A percentile compares a stretch with the other conserved stretches of the same genome.
phyloP scores from a whole-genome alignment of 2,797 vertebrate species.

The Alcedo quadribrachys region DNA sequence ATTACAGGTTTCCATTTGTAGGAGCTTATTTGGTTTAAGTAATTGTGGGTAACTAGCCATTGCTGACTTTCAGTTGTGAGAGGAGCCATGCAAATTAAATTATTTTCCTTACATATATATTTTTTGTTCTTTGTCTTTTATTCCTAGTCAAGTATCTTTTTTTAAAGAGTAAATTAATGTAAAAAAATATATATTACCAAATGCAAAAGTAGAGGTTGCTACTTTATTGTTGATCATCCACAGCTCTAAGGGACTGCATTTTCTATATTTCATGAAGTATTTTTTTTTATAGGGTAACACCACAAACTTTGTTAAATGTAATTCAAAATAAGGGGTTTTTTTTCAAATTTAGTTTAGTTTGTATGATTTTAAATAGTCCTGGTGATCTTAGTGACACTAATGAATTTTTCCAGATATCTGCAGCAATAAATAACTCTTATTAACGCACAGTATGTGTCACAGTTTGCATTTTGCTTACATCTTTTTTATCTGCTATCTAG shows the following conservation, averaged over 20 bases:
- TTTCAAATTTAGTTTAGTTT: not conserved
- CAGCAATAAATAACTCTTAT: not conserved
- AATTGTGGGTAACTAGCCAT: not conserved
- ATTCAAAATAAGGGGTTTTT: not conserved
- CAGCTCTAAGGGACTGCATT: not conserved
- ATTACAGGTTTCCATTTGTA: not conserved
- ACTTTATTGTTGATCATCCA: not conserved
- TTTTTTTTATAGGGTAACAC: not conserved
- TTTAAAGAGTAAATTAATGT: not conserved
- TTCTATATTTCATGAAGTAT: not conserved
- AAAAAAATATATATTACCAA: not conserved
- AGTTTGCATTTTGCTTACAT: constrained; percentile 44
- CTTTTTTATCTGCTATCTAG: constrained; percentile 42
- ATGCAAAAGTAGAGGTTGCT: not conserved
- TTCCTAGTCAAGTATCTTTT: not conserved
- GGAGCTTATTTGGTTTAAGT: not conserved
- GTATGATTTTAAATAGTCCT: not conserved
- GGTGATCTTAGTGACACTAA: not conserved
- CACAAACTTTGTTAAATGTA: not conserved
- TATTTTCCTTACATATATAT: not conserved
- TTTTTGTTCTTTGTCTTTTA: not conserved
- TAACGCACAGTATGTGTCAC: constrained; percentile 7
- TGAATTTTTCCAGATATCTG: not conserved
- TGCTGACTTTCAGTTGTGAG: not conserved
- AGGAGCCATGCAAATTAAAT: not conserved